Evolutionary conservation across 1,140 invertebrate species (phyloP), one percentile per base, ranked within the genome.

Genomic region (Trachymyrmex cornetzi): DNA sequence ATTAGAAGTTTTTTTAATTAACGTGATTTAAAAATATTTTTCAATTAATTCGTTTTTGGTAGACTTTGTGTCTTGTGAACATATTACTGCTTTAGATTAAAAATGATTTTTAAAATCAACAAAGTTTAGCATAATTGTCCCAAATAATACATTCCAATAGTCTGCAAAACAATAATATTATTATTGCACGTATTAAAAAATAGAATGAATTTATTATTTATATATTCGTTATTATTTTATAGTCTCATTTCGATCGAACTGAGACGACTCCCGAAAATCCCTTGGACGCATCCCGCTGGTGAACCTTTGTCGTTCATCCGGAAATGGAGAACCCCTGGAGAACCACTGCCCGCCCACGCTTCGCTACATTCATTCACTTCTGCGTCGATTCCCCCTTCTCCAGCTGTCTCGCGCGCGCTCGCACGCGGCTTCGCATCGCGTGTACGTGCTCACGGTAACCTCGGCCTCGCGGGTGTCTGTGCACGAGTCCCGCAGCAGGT

Each of bases 361-460:
- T 80, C 88, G 91, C 90, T 89, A 92, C 93, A 94, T 94, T 94
- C 94, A 94, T 94, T 94, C 93, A 94, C 89, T 93, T 94, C 91
- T 93, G 72, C 88, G 48, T 88, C 85, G 57, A 71, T 88, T 85
- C 75, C 86, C 74, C 66, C 79, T 80, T 66, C 71, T 63, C 38
- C 85, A 67, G 79, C 24, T 75, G 63, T 71, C 50, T 77, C 80
- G 50, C 77, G 67, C 66, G 66, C 64, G 64, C 64, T 67, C 66
- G 34, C 80, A 75, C 57, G 53, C 50, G 86, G 77, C 74, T 87
- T 86, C 90, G 89, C 90, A 69, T 89, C 84, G 85, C 82, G 85
- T 86, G 85, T 82, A 61, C 44, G 72, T 72, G 63, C 50, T 66
- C 88, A 84, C 64, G 82, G 59, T 79, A 77, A 75, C 74, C 88